phyloP scores from a whole-genome alignment of 2,888 invertebrate genomes.

The Acanthococcus lagerstroemiae region DNA sequence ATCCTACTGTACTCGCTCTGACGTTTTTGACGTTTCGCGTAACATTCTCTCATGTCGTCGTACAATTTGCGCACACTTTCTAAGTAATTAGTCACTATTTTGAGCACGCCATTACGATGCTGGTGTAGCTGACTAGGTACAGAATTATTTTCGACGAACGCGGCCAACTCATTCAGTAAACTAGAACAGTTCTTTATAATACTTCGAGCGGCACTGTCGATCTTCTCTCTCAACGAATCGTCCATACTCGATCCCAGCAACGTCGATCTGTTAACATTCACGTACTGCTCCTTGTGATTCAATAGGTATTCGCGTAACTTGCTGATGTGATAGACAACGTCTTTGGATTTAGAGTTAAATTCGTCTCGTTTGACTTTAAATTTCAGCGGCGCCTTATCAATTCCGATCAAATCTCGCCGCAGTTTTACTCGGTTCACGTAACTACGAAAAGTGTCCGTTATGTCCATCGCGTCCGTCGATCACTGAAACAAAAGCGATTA shows the following conservation, averaged over 20 bases:
- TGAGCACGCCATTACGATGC: slow-evolving; percentile 64
- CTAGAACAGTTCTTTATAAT: slow-evolving; percentile 72
- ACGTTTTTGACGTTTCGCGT: slow-evolving; percentile 74
- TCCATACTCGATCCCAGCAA: slow-evolving; percentile 46
- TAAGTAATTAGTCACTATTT: slow-evolving; percentile 66
- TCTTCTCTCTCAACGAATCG: slow-evolving; percentile 73
- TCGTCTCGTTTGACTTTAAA: slow-evolving; percentile 13
- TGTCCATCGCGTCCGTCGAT: too few relatives aligned
- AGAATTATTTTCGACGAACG: slow-evolving; percentile 32
- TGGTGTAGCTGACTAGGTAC: slow-evolving; percentile 53
- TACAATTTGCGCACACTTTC: slow-evolving; percentile 79
- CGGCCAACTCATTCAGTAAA: slow-evolving; percentile 56
- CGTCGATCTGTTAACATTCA: slow-evolving; percentile 2
- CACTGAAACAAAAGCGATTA: too few relatives aligned
- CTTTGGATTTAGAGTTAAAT: slow-evolving; percentile 20
- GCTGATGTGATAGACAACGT: slow-evolving; percentile 18
- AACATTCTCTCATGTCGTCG: slow-evolving; percentile 74
- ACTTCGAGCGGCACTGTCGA: slow-evolving; percentile 73
- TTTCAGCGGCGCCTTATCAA: slow-evolving; percentile 11
- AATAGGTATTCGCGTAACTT: slow-evolving; percentile 10
- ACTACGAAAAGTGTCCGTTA: slow-evolving; percentile 15
- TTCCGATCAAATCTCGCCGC: neutral
- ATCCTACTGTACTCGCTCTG: slow-evolving; percentile 73
- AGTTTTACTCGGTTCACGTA: slow-evolving; percentile 14
- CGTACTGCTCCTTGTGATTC: slow-evolving; percentile 13